A percentile compares a stretch with the other conserved stretches of the same genome.
phyloP scores from a whole-genome alignment of 2,888 invertebrate species.

The Drosophila mimica region DNA sequence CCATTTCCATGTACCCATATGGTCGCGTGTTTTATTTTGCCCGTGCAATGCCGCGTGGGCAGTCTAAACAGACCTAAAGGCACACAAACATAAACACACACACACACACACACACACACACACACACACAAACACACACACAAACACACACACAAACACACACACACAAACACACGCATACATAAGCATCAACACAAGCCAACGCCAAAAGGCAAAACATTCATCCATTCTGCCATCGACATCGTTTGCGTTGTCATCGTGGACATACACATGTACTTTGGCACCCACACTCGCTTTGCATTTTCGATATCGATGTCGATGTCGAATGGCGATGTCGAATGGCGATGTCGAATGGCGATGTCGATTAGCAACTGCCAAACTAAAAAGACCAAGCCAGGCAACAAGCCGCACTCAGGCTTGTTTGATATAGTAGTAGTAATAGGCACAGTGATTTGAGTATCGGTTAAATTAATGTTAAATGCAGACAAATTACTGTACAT shows the following conservation, averaged over 20 bases:
- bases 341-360: slow-evolving; percentile 18
- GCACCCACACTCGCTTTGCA: slow-evolving; percentile 70
- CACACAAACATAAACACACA: slow-evolving; percentile 13
- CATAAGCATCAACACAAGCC: slow-evolving; percentile 42
- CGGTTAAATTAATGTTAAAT: background rate
- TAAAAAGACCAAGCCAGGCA: slow-evolving; percentile 12
- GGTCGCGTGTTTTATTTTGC: slow-evolving; percentile 51
- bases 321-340: slow-evolving; percentile 28
- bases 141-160: background rate
- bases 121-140: background rate
- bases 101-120: background rate
- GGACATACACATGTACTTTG: slow-evolving; percentile 72
- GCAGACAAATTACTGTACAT: background rate
- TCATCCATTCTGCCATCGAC: slow-evolving; percentile 55
- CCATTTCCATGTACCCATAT: slow-evolving; percentile 66
- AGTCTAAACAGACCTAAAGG: slow-evolving; percentile 21
- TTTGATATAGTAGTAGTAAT: background rate
- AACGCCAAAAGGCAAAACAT: slow-evolving; percentile 57
- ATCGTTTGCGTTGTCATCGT: slow-evolving; percentile 66
- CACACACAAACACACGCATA: slow-evolving; percentile 5
- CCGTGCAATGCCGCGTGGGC: slow-evolving; percentile 47
- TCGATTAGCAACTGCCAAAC: slow-evolving; percentile 29
- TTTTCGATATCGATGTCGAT: slow-evolving; percentile 37
- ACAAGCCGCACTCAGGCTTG: slow-evolving; percentile 25
- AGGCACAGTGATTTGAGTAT: slow-evolving; percentile 37